Evolutionary conservation across 2,888 invertebrate genomes (phyloP), one percentile per base, ranked within the genome.

Genomic region (Rhopalosiphum nymphaeae): DNA sequence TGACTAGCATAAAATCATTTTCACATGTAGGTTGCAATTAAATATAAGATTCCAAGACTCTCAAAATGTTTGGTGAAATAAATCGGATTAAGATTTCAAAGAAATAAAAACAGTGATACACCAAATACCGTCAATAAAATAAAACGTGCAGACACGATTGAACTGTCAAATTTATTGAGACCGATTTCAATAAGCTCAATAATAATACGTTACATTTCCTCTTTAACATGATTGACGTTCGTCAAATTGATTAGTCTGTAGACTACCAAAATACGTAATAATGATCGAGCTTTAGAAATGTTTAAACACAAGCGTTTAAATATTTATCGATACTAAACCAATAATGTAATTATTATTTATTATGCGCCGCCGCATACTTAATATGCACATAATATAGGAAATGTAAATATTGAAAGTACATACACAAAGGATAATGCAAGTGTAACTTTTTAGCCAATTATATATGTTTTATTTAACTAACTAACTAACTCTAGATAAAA

Each of bases 301-400:
- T 36, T 67, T 67, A n/a, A 67, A n/a, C n/a, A 67, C n/a, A 7
- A 67, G n/a, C 1, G n/a, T n/a, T 67, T 67, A 67, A 5, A 67
- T 67, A 67, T 67, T 67, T 67, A 67, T n/a, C 16, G n/a, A 67
- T n/a, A 67, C n/a, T 67, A 5, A 67, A 16, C 67, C n/a, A n/a
- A 67, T 67, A 16, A 67, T 67, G n/a, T n/a, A 67, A 67, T 67
- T 67, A 67, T 67, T 67, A 67, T n/a, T 67, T 67, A 67, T n/a
- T 67, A 67, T 67, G n/a, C 67, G 2, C 7, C 16, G 5, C n/a
- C n/a, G 67, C 67, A 61, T 61, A 26, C 67, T 36, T n/a, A n/a
- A 67, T 36, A 13, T 67, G 16, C 36, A 36, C 78, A 36, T 78
- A 78, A 21, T 78, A 78, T 42, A 36, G 78, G 21, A 78, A 78